Evolutionary conservation across 2,113 vertebrate genomes (phyloP), one percentile per base, ranked within the genome.

Genomic region (Limnothrissa miodon): DNA sequence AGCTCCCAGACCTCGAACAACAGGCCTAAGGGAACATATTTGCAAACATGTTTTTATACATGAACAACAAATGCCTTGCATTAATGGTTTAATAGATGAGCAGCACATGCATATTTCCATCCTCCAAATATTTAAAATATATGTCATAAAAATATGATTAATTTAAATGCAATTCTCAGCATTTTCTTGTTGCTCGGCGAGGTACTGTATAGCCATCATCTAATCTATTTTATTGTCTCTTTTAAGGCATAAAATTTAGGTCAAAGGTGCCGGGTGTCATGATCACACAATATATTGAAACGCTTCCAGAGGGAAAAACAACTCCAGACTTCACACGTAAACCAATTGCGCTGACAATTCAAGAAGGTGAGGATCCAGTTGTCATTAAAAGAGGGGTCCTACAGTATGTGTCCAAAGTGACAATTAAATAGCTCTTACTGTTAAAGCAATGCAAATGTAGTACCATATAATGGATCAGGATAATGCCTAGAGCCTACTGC

Each of bases 301-400:
- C 96, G 42, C 86, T 98, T 84, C 97, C 97, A 0, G 59, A 95
- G 78, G 98, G 94, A 66, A 95, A 91, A 91, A 93, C 93, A 39
- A 91, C 90, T 1, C 97, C 97, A 9, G 96, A 96, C 91, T 98
- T 98, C 81, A 94, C 94, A 82, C 92, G 90, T 83, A 98, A 97
- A 90, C 97, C 97, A 0, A 88, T 98, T 25, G 93, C 93, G 82
- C 86, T 97, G 87, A 97, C 96, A 0, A 89, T 98, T 88, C 96
- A 95, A 83, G 96, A 98, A 91, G 97, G 97, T 97, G 89, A 81
- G 88, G 39, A 21, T 19, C 2, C 42, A 42, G 42, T 42, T 42
- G 6, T 6, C 11, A 36, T 10, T 74, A 17, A 10, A 66, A 29
- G 11, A 25, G 0, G 25, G 29, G 5, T 25, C 29, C 5, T 2